Evolutionary conservation across 2,888 invertebrate species (phyloP), one percentile per base, ranked within the genome.

Genomic region (Eurytoma californica): DNA sequence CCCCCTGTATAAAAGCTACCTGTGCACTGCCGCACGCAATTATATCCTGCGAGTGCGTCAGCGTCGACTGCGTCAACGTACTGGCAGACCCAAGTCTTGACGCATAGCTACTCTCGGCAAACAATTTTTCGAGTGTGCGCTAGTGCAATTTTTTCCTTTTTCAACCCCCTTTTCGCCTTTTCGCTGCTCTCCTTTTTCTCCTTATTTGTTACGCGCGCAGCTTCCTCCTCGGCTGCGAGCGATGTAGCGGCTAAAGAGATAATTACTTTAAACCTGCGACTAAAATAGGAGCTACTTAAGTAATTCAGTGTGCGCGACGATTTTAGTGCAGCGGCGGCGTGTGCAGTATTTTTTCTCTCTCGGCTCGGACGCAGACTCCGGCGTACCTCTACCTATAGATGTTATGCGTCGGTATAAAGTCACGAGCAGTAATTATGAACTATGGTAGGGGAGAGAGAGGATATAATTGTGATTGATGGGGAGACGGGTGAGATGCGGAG

Each of bases 401-500:
- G 60, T 57, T 67, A 63, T 63, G 81, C 77, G 79, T 66, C 73
- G 84, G 84, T 86, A 89, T 87, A 88, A 87, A 88, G 88, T 89
- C 88, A 88, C 88, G 87, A 87, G 75, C 88, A 85, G 87, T 89
- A 90, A 90, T 90, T 90, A 89, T 88, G 87, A 88, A 86, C 87
- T 87, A 88, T 88, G 86, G 86, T 84, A 86, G 85, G 85, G 84
- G 84, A 70, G 80, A 84, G 84, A 82, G 86, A 83, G 85, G 84
- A 88, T 88, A 87, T 90, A 90, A 90, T 90, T 89, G 90, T 90
- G 89, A 90, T 90, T 90, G 90, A 89, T 89, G 89, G 88, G 86
- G 86, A 85, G 85, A 84, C 86, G 84, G 80, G 84, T 84, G 84
- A 86, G 86, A 83, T 82, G 84, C 76, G 82, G 84, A 82, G 83